phyloP scores from a whole-genome alignment of 2,113 vertebrate species.

The Gasterosteus aculeatus region DNA sequence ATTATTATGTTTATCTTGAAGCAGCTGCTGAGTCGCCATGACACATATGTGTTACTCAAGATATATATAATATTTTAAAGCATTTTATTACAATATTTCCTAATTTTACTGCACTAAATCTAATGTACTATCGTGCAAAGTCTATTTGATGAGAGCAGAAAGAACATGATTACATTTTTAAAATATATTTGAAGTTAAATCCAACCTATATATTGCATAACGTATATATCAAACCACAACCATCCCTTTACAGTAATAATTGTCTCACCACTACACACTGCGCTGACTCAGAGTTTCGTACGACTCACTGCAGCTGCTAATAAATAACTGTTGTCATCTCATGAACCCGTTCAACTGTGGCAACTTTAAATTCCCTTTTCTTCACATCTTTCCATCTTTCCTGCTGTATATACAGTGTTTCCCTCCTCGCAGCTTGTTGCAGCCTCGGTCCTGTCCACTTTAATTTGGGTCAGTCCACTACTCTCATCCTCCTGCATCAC shows the following conservation, averaged over 20 bases:
- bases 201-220: too few relatives aligned
- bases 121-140: neutral
- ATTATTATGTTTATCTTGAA: too few relatives aligned
- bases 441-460: neutral
- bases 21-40: too few relatives aligned
- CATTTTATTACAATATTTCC: neutral
- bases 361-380: neutral
- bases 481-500: conserved; percentile 13
- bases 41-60: too few relatives aligned
- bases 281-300: conserved; percentile 4
- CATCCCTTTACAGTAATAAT: neutral
- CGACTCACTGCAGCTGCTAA: conserved; percentile 32
- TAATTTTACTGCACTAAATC: neutral
- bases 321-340: conserved; percentile 11
- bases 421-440: neutral
- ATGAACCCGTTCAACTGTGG: conserved; percentile 27
- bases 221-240: neutral
- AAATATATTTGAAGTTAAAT: neutral
- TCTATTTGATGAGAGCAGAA: neutral
- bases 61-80: too few relatives aligned
- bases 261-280: neutral
- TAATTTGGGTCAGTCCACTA: neutral
- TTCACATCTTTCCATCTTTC: neutral
- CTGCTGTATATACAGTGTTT: neutral
- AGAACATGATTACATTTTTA: neutral